phyloP scores from a whole-genome alignment of 2,113 vertebrate genomes.

The Silurus glanis region DNA sequence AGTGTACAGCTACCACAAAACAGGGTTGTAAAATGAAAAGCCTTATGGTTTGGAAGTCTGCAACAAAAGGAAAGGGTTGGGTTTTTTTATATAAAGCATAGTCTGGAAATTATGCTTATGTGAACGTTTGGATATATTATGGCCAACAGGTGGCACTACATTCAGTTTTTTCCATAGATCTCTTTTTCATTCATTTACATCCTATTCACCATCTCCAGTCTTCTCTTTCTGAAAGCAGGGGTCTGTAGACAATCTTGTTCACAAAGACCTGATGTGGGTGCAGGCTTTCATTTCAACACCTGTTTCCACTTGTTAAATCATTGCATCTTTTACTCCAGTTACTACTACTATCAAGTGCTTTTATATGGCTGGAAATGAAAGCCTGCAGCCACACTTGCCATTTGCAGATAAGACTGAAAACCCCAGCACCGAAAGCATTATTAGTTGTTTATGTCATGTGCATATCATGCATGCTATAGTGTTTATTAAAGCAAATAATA shows the following conservation, averaged over 20 bases:
- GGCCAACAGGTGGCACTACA: slow-evolving; percentile 39
- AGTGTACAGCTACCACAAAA: not conserved
- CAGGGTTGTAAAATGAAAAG: not conserved
- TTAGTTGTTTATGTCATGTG: not conserved
- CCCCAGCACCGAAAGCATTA: not conserved
- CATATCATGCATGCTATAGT: not conserved
- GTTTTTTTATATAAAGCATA: not conserved
- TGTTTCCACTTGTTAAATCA: not conserved
- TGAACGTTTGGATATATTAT: not conserved
- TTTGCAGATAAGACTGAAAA: not conserved
- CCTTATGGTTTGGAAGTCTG: not conserved
- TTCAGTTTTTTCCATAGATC: not conserved
- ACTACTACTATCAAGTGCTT: not conserved
- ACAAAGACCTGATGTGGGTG: not conserved
- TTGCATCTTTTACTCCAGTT: not conserved
- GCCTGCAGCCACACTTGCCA: not conserved
- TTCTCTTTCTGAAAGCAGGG: not conserved
- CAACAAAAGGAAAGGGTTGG: not conserved
- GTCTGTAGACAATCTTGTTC: not conserved
- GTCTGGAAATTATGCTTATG: not conserved
- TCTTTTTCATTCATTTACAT: slow-evolving; percentile 9
- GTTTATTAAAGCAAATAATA: not conserved
- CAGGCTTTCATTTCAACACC: not conserved
- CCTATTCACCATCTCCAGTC: not conserved
- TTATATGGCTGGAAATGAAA: not conserved